These are phyloP conservation scores for Platycheirus rosarum DNA, from an alignment of 2,888 invertebrate species.

Conservation along the genomic window DNA sequence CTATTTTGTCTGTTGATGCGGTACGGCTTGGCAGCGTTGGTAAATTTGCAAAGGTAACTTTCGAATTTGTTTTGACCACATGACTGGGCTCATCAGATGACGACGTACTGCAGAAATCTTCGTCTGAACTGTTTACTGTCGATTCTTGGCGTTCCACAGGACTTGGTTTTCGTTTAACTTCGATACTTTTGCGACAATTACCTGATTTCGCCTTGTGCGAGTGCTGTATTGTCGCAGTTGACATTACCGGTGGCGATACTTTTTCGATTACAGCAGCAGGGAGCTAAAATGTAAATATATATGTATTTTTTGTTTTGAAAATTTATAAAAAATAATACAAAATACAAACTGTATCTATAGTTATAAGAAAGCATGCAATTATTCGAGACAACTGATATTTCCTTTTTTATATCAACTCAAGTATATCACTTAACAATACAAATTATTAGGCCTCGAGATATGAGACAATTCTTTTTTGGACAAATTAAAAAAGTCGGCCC, in stretches of 20 bases:
- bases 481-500: too few relatives aligned
- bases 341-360: too few relatives aligned
- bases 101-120: background rate
- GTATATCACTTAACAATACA: too few relatives aligned
- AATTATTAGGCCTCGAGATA: too few relatives aligned
- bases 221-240: conserved; percentile 1
- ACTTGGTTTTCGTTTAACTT: conserved; percentile 62
- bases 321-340: too few relatives aligned
- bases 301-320: too few relatives aligned
- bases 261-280: background rate
- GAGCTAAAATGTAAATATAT: background rate
- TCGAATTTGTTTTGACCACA: background rate
- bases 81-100: conserved; percentile 25
- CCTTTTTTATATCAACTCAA: too few relatives aligned
- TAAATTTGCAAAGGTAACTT: conserved; percentile 27
- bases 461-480: too few relatives aligned
- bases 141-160: conserved; percentile 36
- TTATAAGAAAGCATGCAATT: too few relatives aligned
- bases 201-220: conserved; percentile 47
- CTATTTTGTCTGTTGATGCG: conserved; percentile 22
- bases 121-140: conserved; percentile 21
- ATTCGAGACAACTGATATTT: too few relatives aligned
- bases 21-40: background rate
- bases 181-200: conserved; percentile 53
- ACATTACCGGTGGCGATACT: conserved; percentile 5